Evolutionary conservation across 1,140 invertebrate genomes (phyloP).

Genomic region (Drosophila fuyamai): DNA sequence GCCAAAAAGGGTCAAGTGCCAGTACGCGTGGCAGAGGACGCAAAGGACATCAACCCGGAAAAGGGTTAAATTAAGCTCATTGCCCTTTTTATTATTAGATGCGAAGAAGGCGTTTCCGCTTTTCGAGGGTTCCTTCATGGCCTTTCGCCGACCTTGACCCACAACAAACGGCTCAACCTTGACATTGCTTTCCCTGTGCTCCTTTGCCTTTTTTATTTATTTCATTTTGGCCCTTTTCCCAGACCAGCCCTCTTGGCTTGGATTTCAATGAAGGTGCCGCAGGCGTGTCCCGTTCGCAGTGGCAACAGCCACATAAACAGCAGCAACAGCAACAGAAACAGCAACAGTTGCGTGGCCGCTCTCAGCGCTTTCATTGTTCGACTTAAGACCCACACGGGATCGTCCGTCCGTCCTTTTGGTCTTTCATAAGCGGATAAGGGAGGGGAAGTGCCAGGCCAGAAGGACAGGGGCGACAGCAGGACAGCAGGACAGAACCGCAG

Average conservation of each 20-base stretch:
- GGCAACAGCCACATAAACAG: conserved; percentile 8
- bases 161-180: conserved; percentile 25
- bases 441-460: conserved; percentile 18
- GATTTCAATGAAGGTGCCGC: conserved; percentile 60
- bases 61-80: conserved; percentile 79
- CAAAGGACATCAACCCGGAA: conserved; percentile 35
- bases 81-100: conserved; percentile 62
- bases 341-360: conserved; percentile 62
- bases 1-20: conserved; percentile 76
- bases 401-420: conserved; percentile 15
- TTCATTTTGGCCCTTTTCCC: conserved; percentile 13
- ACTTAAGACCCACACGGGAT: conserved; percentile 67
- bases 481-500: conserved; percentile 34
- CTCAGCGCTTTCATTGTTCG: conserved; percentile 71
- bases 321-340: conserved; percentile 16
- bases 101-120: conserved; percentile 14
- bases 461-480: conserved; percentile 27
- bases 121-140: conserved; percentile 35
- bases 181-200: conserved; percentile 33
- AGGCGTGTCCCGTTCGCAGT: conserved; percentile 45
- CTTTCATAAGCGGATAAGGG: conserved; percentile 32
- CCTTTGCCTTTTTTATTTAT: conserved; percentile 10
- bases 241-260: conserved; percentile 34
- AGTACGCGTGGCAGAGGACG: conserved; percentile 55
- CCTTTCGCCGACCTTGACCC: conserved; percentile 61